Evolutionary conservation across 2,888 invertebrate species (phyloP).

Genomic region (Apeira syringaria): DNA sequence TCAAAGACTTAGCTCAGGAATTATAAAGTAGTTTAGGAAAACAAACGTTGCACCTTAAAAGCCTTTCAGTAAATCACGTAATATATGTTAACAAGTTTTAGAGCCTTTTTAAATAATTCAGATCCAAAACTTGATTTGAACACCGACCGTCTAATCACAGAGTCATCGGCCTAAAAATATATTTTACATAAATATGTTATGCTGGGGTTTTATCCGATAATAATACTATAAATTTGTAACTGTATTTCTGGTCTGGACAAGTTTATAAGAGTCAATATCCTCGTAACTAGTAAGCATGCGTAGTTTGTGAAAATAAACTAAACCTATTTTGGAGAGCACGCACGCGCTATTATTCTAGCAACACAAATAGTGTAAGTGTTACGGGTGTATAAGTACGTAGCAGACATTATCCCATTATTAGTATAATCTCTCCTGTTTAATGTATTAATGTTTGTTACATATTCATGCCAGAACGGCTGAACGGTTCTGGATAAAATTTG

Average conservation of each 20-base stretch:
- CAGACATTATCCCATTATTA: too few relatives aligned
- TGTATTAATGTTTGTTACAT: too few relatives aligned
- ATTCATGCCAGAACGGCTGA: too few relatives aligned
- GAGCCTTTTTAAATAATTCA: slow-evolving; percentile 22
- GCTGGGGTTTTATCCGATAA: slow-evolving; percentile 30
- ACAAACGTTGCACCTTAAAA: too few relatives aligned
- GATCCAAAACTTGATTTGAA: slow-evolving; percentile 18
- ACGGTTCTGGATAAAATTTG: too few relatives aligned
- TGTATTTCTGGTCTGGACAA: slow-evolving; percentile 47
- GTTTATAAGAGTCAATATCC: slow-evolving; percentile 64
- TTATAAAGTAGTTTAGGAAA: too few relatives aligned
- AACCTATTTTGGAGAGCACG: too few relatives aligned
- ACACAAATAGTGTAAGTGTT: not conserved
- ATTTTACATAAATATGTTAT: slow-evolving; percentile 30
- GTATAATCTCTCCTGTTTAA: too few relatives aligned
- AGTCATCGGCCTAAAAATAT: slow-evolving; percentile 36
- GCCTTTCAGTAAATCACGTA: slow-evolving; percentile 19
- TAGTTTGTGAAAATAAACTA: slow-evolving; percentile 20
- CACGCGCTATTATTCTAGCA: not conserved
- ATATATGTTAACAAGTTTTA: slow-evolving; percentile 14
- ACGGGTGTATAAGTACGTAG: not conserved
- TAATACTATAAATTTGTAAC: slow-evolving; percentile 41
- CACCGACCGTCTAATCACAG: slow-evolving; percentile 18
- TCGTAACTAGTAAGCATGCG: slow-evolving; percentile 34
- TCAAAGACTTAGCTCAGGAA: too few relatives aligned